phyloP scores from a whole-genome alignment of 2,113 vertebrate genomes.

The Colaptes auratus region DNA sequence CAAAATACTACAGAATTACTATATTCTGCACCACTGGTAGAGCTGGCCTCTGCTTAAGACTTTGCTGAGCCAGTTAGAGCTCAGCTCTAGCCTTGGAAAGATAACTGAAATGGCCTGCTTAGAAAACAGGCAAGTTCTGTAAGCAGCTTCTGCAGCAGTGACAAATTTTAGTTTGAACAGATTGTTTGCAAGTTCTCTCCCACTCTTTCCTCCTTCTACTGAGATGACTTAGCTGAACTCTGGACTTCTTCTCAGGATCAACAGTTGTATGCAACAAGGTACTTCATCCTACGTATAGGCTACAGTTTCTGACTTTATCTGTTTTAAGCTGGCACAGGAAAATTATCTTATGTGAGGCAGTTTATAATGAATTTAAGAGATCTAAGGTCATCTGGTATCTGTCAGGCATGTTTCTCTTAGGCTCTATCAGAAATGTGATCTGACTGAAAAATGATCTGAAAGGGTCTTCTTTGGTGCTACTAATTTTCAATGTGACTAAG shows the following conservation, averaged over 20 bases:
- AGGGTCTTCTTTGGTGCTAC: background rate
- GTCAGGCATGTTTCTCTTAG: background rate
- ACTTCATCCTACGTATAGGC: background rate
- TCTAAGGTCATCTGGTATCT: background rate
- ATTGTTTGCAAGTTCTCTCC: conserved; percentile 48
- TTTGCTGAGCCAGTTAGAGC: conserved; percentile 16
- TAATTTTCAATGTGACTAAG: background rate
- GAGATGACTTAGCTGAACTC: conserved; percentile 49
- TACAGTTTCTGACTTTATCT: background rate
- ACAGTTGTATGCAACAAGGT: conserved; percentile 1
- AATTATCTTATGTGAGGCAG: background rate
- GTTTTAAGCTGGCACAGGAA: background rate
- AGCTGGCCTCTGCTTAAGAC: conserved; percentile 1
- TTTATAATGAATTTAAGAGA: background rate
- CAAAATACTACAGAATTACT: conserved; percentile 31
- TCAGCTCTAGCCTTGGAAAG: conserved; percentile 12
- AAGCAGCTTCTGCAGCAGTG: conserved; percentile 6
- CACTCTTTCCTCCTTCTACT: conserved; percentile 33
- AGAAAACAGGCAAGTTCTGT: background rate
- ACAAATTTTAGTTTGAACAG: conserved; percentile 14
- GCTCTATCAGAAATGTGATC: background rate
- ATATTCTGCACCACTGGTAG: conserved; percentile 9
- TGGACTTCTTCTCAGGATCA: conserved; percentile 2
- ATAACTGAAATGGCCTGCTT: background rate
- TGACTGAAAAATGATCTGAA: background rate